Conservation (phyloP, 2,888 invertebrate genomes). For the Drosophila sordidula region DNA sequence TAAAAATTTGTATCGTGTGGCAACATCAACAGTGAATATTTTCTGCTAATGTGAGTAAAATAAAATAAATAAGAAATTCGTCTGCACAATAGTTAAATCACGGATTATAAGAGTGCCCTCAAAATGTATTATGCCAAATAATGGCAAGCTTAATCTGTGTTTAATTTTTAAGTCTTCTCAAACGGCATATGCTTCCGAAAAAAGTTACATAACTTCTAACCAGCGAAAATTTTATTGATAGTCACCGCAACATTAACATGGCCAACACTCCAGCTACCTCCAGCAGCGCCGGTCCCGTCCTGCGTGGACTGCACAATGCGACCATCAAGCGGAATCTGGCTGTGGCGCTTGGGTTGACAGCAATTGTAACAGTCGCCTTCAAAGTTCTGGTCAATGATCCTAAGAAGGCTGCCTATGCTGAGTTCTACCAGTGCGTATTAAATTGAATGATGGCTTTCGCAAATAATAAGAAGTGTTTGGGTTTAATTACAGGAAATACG, state of each 20-base stretch:
- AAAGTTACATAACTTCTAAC: constrained; percentile 67
- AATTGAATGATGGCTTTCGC: not conserved
- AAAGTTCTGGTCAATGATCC: constrained; percentile 86
- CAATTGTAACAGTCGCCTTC: constrained; percentile 84
- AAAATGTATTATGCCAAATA: not conserved
- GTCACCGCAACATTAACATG: constrained; percentile 63
- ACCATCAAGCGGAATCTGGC: constrained; percentile 88
- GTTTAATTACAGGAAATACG: constrained; percentile 79
- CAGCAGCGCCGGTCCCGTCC: constrained; percentile 87
- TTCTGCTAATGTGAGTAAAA: constrained; percentile 62
- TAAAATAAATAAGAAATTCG: constrained; percentile 7
- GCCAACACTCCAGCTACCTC: constrained; percentile 82
- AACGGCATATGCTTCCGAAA: constrained; percentile 1
- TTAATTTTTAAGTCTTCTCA: not conserved
- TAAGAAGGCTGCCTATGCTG: constrained; percentile 88
- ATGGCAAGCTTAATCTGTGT: not conserved
- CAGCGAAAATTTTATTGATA: constrained; percentile 30
- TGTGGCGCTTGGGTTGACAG: constrained; percentile 85
- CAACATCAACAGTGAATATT: constrained; percentile 34
- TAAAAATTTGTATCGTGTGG: constrained; percentile 23
- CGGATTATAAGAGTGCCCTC: not conserved
- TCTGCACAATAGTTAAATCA: not conserved
- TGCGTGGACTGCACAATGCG: constrained; percentile 89
- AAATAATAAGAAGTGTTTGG: not conserved
- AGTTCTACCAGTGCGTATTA: constrained; percentile 90